Evolutionary conservation across 2,888 invertebrate species (phyloP).

Genomic region (Graphium colonna): DNA sequence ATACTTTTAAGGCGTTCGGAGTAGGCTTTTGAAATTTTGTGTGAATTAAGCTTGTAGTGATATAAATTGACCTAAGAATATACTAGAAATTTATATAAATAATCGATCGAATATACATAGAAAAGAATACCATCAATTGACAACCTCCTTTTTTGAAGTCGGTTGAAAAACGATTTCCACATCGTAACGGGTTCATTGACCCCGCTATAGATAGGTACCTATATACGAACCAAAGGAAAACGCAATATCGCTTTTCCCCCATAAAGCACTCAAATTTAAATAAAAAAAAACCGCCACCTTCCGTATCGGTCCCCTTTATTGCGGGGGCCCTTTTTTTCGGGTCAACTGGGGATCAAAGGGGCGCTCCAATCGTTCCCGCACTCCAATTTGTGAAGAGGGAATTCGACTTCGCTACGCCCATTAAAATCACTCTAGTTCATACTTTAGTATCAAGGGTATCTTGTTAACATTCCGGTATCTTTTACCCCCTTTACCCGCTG

Average conservation of each 20-base stretch:
- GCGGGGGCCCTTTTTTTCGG: constrained; percentile 78
- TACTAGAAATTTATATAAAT: no score
- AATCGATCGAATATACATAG: no score
- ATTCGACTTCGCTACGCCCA: constrained; percentile 66
- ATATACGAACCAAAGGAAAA: constrained; percentile 67
- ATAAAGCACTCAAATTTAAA: constrained; percentile 81
- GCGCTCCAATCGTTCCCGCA: constrained; percentile 61
- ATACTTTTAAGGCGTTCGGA: no score
- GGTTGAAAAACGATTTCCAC: constrained; percentile 28
- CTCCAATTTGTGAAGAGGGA: constrained; percentile 78
- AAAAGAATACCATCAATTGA: no score
- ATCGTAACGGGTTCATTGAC: constrained; percentile 53
- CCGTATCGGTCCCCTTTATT: constrained; percentile 79
- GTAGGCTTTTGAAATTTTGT: no score
- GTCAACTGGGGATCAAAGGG: constrained; percentile 79
- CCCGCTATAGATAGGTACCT: constrained; percentile 56
- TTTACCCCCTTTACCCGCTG: no score
- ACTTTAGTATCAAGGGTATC: no score
- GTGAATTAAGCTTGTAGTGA: no score
- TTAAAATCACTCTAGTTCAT: constrained; percentile 79
- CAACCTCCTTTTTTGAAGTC: no score
- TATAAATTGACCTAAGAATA: no score
- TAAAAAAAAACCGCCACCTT: constrained; percentile 80
- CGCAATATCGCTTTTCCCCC: constrained; percentile 77
- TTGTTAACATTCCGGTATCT: no score